These are phyloP conservation scores for Parasteatoda tepidariorum DNA, from an alignment of 1,140 invertebrate species.

Conservation along the genomic window DNA sequence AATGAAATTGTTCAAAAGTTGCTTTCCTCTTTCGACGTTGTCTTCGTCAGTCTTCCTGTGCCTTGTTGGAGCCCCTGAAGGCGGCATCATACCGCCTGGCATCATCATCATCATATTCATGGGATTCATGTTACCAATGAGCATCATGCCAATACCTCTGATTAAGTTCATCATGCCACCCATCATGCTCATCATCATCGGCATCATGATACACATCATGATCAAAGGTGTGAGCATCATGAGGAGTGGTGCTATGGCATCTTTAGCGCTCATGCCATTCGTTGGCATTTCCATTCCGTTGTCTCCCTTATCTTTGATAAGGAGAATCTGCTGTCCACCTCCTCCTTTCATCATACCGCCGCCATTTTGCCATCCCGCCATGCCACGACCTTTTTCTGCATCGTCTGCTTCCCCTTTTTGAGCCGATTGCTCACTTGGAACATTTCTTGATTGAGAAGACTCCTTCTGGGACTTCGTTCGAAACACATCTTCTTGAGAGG, in stretches of 20 bases:
- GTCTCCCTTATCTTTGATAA: constrained; percentile 51
- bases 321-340: constrained; percentile 31
- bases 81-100: neutral
- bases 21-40: neutral
- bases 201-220: constrained; percentile 60
- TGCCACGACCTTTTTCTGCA: neutral
- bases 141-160: constrained; percentile 31
- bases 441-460: too few relatives aligned
- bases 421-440: too few relatives aligned
- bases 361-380: neutral
- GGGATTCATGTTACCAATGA: constrained; percentile 23
- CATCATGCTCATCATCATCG: constrained; percentile 56
- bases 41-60: constrained; percentile 34
- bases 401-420: neutral
- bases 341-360: constrained; percentile 4
- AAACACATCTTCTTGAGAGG: too few relatives aligned
- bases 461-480: too few relatives aligned
- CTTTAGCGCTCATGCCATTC: constrained; percentile 8
- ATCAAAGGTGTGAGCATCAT: constrained; percentile 53
- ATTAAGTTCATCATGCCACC: constrained; percentile 58
- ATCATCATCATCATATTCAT: too few relatives aligned
- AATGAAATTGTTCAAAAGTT: constrained; percentile 2
- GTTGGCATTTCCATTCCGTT: neutral
- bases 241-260: constrained; percentile 23
- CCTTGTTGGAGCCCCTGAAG: neutral